Evolutionary conservation across 2,113 vertebrate species (phyloP).

Genomic region (Tychaedon coryphoeus): DNA sequence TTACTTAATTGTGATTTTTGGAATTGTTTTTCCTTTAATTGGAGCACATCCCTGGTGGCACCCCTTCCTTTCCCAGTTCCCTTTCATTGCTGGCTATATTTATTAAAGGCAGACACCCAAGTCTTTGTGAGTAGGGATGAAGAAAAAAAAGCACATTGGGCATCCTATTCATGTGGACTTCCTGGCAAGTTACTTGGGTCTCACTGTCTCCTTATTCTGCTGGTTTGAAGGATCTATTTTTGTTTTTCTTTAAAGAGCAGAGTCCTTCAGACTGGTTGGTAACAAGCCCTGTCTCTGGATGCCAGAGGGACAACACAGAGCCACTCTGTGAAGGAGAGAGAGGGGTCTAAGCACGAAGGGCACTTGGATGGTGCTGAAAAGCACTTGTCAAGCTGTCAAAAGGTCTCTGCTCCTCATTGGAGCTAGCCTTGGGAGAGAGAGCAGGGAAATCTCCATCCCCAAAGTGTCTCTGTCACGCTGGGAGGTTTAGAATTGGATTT

Average conservation of each 20-base stretch:
- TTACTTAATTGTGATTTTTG: too few relatives aligned
- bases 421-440: background rate
- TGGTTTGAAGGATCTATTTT: background rate
- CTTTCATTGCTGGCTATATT: background rate
- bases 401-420: background rate
- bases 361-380: background rate
- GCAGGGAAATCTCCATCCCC: background rate
- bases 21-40: background rate
- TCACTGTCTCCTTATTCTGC: background rate
- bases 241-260: background rate
- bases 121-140: background rate
- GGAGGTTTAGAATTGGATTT: background rate
- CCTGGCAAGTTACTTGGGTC: background rate
- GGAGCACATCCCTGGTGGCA: background rate
- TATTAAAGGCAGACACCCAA: background rate
- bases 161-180: background rate
- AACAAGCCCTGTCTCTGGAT: background rate
- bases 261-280: background rate
- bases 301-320: conserved; percentile 17
- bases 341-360: background rate
- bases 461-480: background rate
- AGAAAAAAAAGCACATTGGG: background rate
- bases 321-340: background rate
- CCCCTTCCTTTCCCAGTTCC: background rate
- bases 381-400: background rate